Evolutionary conservation across 2,113 vertebrate genomes (phyloP), one percentile per base, ranked within the genome.

Genomic region (Nothocercus julius): DNA sequence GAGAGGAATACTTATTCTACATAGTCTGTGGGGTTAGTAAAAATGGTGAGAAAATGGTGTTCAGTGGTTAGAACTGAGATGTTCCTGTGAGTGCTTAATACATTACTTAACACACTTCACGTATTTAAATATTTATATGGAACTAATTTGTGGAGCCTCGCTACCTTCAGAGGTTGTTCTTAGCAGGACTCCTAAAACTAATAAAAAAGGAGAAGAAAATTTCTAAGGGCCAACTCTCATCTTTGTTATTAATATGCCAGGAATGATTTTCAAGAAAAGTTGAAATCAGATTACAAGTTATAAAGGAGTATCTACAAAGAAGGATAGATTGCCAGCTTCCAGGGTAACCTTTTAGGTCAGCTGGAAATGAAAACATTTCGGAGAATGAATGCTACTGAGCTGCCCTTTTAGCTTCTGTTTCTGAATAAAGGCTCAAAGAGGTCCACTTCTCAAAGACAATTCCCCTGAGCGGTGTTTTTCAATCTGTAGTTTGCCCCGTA

Each of bases 281-380:
- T 63, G 38, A 88, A 86, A 58, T 62, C 2, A 53, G 68, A 79
- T 79, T 64, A 40, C 27, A 86, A 83, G 40, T 84, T 77, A 78
- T 62, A 83, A 88, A 74, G 18, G 30, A 30, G 13, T 75, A 72
- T 87, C 88, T 78, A 78, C 77, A 32, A 58, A 58, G 45, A 84
- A 63, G 56, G 21, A 20, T 45, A 53, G 22, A 40, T 86, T 91
- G 36, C 42, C 58, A 40, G 13, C 64, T 86, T 86, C 51, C 45
- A 76, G 83, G 49, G 25, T 66, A 80, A 77, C 49, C 28, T 77
- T 83, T 90, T 49, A 67, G 89, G 18, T 81, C 45, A 75, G 5
- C 11, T 70, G 64, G 54, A 86, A 95, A 90, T 74, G 54, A 90
- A 95, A 92, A 64, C 30, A 24, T 84, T 89, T 91, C 56, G 56